A percentile compares a stretch with the other conserved stretches of the same genome.
Evolutionary conservation across 2,888 invertebrate genomes (phyloP).

Genomic region (Clitarchus hookeri): DNA sequence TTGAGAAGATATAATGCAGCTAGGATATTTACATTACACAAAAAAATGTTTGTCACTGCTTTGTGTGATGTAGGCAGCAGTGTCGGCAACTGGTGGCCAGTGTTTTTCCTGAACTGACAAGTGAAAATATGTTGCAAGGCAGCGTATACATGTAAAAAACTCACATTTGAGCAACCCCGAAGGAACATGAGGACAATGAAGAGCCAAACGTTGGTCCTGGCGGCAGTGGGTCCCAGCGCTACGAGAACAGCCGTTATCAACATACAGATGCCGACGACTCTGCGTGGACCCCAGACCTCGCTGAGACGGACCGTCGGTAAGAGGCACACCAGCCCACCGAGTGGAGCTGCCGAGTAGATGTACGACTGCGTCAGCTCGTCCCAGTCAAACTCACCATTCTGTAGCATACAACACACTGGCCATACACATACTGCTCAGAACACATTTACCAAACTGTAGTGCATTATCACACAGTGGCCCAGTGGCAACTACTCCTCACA

Average conservation of each 20-base stretch:
- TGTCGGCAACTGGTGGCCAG: too few relatives aligned
- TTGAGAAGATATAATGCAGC: too few relatives aligned
- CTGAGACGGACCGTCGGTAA: not conserved
- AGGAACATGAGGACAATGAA: not conserved
- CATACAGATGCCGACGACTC: not conserved
- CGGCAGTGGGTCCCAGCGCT: not conserved
- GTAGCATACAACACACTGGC: not conserved
- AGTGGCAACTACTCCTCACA: too few relatives aligned
- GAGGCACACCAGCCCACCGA: not conserved
- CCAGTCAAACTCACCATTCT: not conserved
- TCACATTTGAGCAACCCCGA: not conserved
- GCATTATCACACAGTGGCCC: too few relatives aligned
- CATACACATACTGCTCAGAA: too few relatives aligned
- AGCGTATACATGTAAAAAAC: not conserved
- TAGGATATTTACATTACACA: too few relatives aligned
- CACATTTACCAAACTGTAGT: too few relatives aligned
- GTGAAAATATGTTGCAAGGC: too few relatives aligned
- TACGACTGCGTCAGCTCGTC: not conserved
- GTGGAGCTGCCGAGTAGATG: not conserved
- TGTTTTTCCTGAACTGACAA: too few relatives aligned
- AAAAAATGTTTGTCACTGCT: too few relatives aligned
- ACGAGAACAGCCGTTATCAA: not conserved
- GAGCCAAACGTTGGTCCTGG: not conserved
- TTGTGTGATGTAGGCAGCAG: too few relatives aligned
- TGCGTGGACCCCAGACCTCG: not conserved